These are phyloP conservation scores for Tribolium madens DNA, from an alignment of 1,140 invertebrate species.

Conservation along the genomic window DNA sequence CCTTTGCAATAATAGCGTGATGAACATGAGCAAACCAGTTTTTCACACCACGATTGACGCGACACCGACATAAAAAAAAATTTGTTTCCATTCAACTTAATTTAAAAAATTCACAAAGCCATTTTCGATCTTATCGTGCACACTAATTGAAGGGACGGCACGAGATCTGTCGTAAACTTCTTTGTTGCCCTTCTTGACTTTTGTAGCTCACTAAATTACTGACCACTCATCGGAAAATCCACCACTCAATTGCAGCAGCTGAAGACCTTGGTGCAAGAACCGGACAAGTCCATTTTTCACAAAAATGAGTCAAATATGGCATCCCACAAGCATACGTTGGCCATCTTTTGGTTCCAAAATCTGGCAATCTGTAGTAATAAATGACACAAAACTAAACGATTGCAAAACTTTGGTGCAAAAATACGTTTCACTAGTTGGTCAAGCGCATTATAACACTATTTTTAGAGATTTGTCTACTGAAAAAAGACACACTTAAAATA, in stretches of 20 bases:
- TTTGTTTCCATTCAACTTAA: neutral
- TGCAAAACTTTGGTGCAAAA: no score
- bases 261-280: no score
- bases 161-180: conserved; percentile 24
- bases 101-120: neutral
- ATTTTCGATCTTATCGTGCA: conserved; percentile 6
- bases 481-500: no score
- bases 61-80: neutral
- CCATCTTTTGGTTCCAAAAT: no score
- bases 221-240: conserved; percentile 23
- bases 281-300: no score
- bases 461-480: no score
- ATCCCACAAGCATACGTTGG: no score
- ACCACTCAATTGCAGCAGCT: conserved; percentile 4
- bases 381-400: no score
- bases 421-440: no score
- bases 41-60: conserved; percentile 4
- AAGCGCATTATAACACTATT: no score
- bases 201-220: conserved; percentile 19
- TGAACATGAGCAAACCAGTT: conserved; percentile 20
- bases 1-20: conserved; percentile 39
- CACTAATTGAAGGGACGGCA: conserved; percentile 26
- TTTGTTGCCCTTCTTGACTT: conserved; percentile 34
- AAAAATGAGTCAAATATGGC: no score
- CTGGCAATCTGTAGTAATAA: no score